These are phyloP conservation scores for Protonibea diacanthus DNA, from an alignment of 2,797 vertebrate genomes.

Conservation along the genomic window DNA sequence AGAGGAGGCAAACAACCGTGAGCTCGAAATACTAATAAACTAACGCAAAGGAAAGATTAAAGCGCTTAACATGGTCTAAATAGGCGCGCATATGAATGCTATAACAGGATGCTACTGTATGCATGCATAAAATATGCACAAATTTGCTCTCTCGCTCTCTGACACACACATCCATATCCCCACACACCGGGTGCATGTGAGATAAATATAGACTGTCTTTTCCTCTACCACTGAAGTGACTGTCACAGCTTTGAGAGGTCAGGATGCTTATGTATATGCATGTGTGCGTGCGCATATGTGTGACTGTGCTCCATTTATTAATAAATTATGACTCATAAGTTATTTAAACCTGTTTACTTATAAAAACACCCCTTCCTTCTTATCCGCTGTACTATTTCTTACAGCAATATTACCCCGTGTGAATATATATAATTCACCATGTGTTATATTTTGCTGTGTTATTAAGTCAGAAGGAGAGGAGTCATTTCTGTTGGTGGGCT, in stretches of 20 bases:
- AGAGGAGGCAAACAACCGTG: background rate
- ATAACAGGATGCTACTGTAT: constrained; percentile 32
- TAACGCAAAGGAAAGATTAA: constrained; percentile 25
- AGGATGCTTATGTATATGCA: constrained; percentile 42
- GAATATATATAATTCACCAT: constrained; percentile 3
- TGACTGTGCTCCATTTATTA: constrained; percentile 58
- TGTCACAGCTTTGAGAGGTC: constrained; percentile 63
- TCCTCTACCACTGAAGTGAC: constrained; percentile 53
- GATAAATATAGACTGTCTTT: constrained; percentile 66
- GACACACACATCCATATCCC: constrained; percentile 12
- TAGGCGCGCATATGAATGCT: constrained; percentile 6
- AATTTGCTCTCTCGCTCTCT: constrained; percentile 25
- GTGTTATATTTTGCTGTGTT: background rate
- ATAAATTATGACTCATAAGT: constrained; percentile 79
- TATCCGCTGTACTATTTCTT: constrained; percentile 23
- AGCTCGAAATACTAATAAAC: constrained; percentile 25
- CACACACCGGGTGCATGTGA: constrained; percentile 30
- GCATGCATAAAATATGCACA: constrained; percentile 53
- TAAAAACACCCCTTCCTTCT: constrained; percentile 56
- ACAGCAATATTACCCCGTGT: background rate
- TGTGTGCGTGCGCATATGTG: constrained; percentile 5
- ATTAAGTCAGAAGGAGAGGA: background rate
- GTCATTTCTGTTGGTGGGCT: background rate
- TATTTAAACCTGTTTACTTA: constrained; percentile 77
- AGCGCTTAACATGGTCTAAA: constrained; percentile 40